Conservation (phyloP, 53 echinoderm and acorn worm species). For the Pentamera pediparva region DNA sequence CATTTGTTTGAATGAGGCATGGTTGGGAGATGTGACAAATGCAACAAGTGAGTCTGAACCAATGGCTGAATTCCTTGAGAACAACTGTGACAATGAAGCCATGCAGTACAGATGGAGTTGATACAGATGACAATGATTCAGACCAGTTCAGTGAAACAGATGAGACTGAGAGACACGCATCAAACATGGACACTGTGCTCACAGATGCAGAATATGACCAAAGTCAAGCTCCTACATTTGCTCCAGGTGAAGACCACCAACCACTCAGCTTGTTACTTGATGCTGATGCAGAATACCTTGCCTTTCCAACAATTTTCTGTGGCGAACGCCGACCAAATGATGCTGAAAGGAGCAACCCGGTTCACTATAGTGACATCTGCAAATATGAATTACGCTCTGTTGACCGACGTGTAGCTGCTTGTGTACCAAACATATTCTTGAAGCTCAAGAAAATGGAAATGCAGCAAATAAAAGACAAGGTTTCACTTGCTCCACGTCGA, state of each 20-base stretch:
- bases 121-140: neutral
- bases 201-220: neutral
- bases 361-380: conserved; percentile 27
- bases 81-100: neutral
- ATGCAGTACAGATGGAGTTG: neutral
- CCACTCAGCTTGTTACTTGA: conserved; percentile 37
- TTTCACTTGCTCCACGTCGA: neutral
- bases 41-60: neutral
- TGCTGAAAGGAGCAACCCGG: neutral
- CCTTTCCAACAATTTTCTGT: conserved; percentile 43
- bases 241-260: conserved; percentile 38
- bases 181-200: conserved; percentile 28
- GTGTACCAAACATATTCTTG: conserved; percentile 35
- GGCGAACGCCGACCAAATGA: conserved; percentile 14
- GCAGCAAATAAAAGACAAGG: conserved; percentile 22
- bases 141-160: conserved; percentile 25
- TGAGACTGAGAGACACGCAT: neutral
- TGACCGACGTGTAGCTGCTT: conserved; percentile 29
- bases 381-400: conserved; percentile 30
- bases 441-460: conserved; percentile 37
- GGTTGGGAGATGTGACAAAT: neutral
- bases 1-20: neutral
- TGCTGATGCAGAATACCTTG: conserved; percentile 38
- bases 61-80: conserved; percentile 3
- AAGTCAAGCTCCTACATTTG: conserved; percentile 4